A percentile compares a stretch with the other conserved stretches of the same genome.
Evolutionary conservation across 2,797 vertebrate genomes (phyloP).

Genomic region (Sebastes minor): DNA sequence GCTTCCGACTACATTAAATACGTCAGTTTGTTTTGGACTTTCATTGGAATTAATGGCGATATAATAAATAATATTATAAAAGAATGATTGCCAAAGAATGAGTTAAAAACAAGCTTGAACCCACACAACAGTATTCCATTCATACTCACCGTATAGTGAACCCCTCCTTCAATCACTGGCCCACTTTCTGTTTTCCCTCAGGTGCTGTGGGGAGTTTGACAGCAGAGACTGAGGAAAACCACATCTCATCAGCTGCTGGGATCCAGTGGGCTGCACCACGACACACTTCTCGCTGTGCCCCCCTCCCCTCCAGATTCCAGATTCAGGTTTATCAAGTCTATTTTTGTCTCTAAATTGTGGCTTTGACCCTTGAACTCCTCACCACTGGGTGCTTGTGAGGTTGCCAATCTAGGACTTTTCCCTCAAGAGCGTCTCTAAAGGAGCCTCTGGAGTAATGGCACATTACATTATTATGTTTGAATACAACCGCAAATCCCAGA

Average conservation of each 20-base stretch:
- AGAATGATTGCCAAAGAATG: neutral
- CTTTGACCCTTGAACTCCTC: constrained; percentile 45
- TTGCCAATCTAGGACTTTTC: constrained; percentile 18
- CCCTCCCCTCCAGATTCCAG: neutral
- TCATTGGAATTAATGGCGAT: neutral
- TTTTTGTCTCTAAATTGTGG: constrained; percentile 48
- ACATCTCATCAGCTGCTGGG: constrained; percentile 67
- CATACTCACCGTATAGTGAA: constrained; percentile 1
- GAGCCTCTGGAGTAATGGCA: neutral
- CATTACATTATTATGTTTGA: constrained; percentile 17
- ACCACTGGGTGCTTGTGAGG: neutral
- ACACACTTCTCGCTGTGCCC: constrained; percentile 3
- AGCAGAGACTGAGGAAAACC: constrained; percentile 63
- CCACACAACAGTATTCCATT: neutral
- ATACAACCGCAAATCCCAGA: constrained; percentile 8
- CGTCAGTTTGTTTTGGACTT: neutral
- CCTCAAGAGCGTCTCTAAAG: neutral
- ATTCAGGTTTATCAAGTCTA: constrained; percentile 28
- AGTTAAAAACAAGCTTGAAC: neutral
- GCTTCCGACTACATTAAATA: neutral
- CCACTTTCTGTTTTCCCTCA: constrained; percentile 63
- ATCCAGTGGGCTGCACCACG: constrained; percentile 18
- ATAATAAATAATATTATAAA: neutral
- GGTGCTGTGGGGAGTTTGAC: constrained; percentile 56
- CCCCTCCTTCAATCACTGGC: constrained; percentile 32